Evolutionary conservation across 1,140 invertebrate species (phyloP).

Genomic region (Caenorhabditis briggsae): DNA sequence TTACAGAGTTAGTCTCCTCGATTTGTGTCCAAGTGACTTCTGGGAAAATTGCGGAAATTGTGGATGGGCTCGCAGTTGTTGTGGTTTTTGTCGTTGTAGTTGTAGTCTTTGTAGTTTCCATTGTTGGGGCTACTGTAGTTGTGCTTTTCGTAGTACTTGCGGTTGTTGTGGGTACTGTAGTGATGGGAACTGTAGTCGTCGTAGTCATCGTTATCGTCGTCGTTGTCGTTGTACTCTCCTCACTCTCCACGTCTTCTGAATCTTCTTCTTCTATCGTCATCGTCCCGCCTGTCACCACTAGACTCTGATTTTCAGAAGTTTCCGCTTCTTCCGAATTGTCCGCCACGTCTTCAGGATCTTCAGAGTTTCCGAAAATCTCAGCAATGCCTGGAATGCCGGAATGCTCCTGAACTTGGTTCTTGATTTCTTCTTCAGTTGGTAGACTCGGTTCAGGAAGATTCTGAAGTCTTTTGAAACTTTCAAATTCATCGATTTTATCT

Average conservation of each 20-base stretch:
- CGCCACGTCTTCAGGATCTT: background rate
- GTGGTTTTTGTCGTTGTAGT: background rate
- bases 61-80: background rate
- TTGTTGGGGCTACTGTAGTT: background rate
- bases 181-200: too few relatives aligned
- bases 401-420: background rate
- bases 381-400: background rate
- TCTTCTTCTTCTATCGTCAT: constrained; percentile 18
- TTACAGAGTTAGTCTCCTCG: background rate
- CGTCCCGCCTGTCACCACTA: constrained; percentile 3
- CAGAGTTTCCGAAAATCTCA: background rate
- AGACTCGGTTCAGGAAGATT: background rate
- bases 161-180: background rate
- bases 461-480: background rate
- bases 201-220: background rate
- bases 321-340: background rate
- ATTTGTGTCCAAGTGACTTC: constrained; percentile 16
- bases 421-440: background rate
- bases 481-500: background rate
- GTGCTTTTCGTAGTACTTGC: background rate
- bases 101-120: background rate
- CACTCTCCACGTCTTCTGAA: background rate
- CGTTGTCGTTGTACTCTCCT: background rate
- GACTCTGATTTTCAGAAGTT: background rate
- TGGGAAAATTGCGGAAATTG: background rate